A percentile compares a stretch with the other conserved stretches of the same genome.
These are phyloP conservation scores for Terrapene triunguis DNA, from an alignment of 2,113 vertebrate species.

Conservation along the genomic window DNA sequence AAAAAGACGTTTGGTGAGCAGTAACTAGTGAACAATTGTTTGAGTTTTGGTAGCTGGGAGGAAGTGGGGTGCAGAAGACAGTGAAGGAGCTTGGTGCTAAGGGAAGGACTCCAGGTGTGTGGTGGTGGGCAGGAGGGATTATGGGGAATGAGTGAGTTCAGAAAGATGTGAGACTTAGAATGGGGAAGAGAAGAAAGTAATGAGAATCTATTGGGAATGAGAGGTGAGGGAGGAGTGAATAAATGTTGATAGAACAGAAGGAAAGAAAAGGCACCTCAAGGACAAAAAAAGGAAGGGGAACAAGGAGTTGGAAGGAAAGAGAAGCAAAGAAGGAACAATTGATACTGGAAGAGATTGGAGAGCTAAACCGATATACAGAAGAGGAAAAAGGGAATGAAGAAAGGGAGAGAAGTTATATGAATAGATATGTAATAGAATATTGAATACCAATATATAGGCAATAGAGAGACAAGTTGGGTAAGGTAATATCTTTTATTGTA, in stretches of 20 bases:
- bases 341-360: neutral
- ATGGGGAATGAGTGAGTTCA: neutral
- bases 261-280: neutral
- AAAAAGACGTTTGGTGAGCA: neutral
- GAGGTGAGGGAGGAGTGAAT: neutral
- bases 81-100: neutral
- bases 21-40: neutral
- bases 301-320: neutral
- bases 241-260: neutral
- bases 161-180: neutral
- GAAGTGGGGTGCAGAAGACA: neutral
- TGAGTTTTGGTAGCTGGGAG: neutral
- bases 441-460: neutral
- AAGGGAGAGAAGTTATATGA: neutral
- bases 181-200: neutral
- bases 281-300: neutral
- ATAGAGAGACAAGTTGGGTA: neutral
- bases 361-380: neutral
- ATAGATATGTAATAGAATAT: neutral
- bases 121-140: neutral
- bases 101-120: neutral
- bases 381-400: neutral
- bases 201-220: no score
- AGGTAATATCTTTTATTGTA: neutral
- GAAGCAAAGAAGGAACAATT: neutral